Base-by-base conservation (phyloP, 2,113 vertebrate genomes). In the Leptobrachium ailaonicum region DNA sequence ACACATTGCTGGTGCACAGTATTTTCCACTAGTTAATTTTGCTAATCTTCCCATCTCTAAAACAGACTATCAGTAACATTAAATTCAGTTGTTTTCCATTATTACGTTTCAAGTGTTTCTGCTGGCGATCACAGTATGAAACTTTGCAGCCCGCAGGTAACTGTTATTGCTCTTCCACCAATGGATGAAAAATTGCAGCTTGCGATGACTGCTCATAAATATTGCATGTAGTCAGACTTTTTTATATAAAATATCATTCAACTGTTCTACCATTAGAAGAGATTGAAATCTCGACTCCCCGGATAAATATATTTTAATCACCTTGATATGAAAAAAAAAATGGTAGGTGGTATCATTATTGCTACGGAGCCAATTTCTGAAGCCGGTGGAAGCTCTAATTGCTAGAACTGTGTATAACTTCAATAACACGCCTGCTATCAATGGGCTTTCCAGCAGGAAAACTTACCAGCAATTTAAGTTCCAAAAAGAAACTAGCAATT, bases 401-500 rank as follows among this genome's bases (percentile, higher is more conserved):
- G 20, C 70, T 54, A 50, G 1, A 72, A 53, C 47, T 43, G 10
- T 72, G 50, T 41, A 7, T 41, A 54, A 12, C 44, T 54, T 10
- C 70, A 12, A 41, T 43, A 9, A 13, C 70, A 12, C 10, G 8
- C 9, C 70, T 54, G 20, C 45, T 72, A 40, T 54, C 45, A 40
- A 72, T 7, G 50, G 74, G 6, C 0, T 66, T 40, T 54, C 14
- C 5, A 47, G 72, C 41, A 14, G 56, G 13, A 12, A 42, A 62
- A 44, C 2, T n/a, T 74, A 62, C n/a, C 9, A 75, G 60, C 60
- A 64, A 41, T 75, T 66, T 50, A 76, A 76, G 62, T 66, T 76
- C 45, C 47, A 56, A 20, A 32, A 56, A 42, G 54, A 45, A 72
- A 78, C 42, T 40, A 71, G 76, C 76, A 78, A 71, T 78, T 71